Evolutionary conservation across 2,113 vertebrate species (phyloP), one percentile per base, ranked within the genome.

Genomic region (Charadrius vociferus): DNA sequence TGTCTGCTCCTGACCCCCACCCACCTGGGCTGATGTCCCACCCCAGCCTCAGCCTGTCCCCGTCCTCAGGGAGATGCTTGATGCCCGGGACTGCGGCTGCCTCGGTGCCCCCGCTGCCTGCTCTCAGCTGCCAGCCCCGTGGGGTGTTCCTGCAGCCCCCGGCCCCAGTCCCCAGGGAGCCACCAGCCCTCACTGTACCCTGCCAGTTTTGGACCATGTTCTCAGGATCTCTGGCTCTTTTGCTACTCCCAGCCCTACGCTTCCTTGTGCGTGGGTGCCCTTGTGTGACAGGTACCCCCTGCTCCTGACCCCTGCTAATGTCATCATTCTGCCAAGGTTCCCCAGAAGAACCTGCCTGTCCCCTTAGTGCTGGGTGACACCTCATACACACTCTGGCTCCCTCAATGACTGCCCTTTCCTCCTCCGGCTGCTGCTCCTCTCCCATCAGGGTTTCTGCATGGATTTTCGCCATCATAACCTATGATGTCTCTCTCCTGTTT

Each of bases 191-290:
- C 34, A 16, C 15, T 16, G 26, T 19, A 55, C 3, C 8, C 39
- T 14, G 10, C 22, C 5, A 80, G 30, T 45, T 88, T 34, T 43
- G 29, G 81, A 37, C 12, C n/a, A 6, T 2, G 5, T 59, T 55
- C 70, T 50, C 59, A 11, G 37, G 19, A 71, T 36, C 29, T 59
- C 52, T 27, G 61, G 3, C 5, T 55, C 43, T 63, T 63, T 65
- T 72, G 41, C 37, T 80, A 6, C 47, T 88, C 29, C 32, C 77
- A 73, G 20, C 3, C n/a, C 59, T 22, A 3, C 4, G 30, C 27
- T 45, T 26, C 22, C 24, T 11, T 14, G 34, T 32, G 62, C 0
- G 0, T 1, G 2, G 14, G 24, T 3, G 4, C 29, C 45, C 20
- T 61, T 23, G 43, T 21, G 24, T 61, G 26, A 77, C 20, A 26